A percentile compares a stretch with the other conserved stretches of the same genome.
Evolutionary conservation across 2,888 invertebrate species (phyloP).

Genomic region (Seira musarum): DNA sequence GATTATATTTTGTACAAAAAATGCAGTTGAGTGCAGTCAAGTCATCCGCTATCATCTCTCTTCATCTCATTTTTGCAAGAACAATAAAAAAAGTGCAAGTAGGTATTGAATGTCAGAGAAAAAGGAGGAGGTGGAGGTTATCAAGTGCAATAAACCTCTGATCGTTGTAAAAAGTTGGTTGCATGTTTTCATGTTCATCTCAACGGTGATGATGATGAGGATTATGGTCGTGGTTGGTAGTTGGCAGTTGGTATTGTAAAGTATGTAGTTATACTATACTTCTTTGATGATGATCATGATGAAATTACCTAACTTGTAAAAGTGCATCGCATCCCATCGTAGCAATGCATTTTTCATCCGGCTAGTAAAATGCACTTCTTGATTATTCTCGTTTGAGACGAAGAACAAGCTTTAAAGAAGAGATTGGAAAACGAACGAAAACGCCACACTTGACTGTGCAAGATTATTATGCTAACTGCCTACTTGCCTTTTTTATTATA

Average conservation of each 20-base stretch:
- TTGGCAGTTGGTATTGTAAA: too few species aligned
- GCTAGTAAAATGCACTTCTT: neutral
- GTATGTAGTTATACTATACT: too few species aligned
- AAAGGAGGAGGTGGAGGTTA: slow-evolving; percentile 32
- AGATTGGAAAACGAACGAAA: neutral
- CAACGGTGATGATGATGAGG: neutral
- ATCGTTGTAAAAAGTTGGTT: slow-evolving; percentile 45
- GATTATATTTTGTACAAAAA: neutral
- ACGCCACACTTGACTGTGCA: slow-evolving; percentile 7
- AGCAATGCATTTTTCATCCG: neutral
- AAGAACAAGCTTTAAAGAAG: neutral
- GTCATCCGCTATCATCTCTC: neutral
- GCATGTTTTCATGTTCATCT: slow-evolving; percentile 22
- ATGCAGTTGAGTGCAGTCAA: slow-evolving; percentile 1
- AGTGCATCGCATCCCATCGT: neutral
- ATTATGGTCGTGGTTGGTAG: too few species aligned
- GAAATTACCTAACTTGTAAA: slow-evolving; percentile 7
- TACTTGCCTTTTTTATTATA: neutral
- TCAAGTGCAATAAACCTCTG: slow-evolving; percentile 56
- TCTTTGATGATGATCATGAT: neutral
- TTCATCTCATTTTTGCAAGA: neutral
- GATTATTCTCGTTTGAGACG: neutral
- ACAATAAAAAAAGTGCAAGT: slow-evolving; percentile 10
- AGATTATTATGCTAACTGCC: neutral
- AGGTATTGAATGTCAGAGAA: slow-evolving; percentile 39